Conservation (phyloP, 2,113 vertebrate genomes). For the Neodontobutis hainanensis region DNA sequence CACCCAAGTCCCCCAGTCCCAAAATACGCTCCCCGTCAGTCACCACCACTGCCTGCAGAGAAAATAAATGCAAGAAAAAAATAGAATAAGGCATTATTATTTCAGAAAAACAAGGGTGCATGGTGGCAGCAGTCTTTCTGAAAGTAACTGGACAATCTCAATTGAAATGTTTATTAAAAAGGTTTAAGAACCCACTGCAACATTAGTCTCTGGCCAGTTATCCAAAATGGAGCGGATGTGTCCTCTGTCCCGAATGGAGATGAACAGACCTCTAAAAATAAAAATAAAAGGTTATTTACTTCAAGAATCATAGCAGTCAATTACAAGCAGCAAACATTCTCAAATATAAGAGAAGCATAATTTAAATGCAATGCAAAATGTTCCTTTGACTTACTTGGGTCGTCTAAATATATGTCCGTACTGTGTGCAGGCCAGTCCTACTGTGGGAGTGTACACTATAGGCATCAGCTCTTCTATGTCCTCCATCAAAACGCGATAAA, state of each 20-base stretch:
- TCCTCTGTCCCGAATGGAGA: conserved; percentile 94
- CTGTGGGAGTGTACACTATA: conserved; percentile 96
- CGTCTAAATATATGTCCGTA: conserved; percentile 98
- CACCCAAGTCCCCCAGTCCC: conserved; percentile 94
- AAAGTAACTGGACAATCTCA: too few species aligned
- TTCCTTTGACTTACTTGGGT: conserved; percentile 87
- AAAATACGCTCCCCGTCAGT: conserved; percentile 96
- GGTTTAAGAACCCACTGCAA: conserved; percentile 80
- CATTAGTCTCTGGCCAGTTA: conserved; percentile 96
- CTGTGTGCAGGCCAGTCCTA: conserved; percentile 95
- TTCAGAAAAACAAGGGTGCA: background rate
- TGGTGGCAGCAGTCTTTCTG: too few species aligned
- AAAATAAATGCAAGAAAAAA: background rate
- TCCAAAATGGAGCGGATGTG: conserved; percentile 93
- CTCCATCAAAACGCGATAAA: conserved; percentile 92
- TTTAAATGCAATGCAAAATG: background rate
- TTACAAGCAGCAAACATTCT: too few species aligned
- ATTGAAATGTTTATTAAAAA: background rate
- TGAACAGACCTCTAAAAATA: conserved; percentile 90
- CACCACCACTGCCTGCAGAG: conserved; percentile 91
- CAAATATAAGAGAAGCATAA: too few species aligned
- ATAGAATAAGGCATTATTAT: background rate
- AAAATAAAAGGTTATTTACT: conserved; percentile 1
- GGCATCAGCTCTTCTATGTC: conserved; percentile 95
- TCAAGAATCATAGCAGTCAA: too few species aligned